Evolutionary conservation across 2,113 vertebrate species (phyloP).

Genomic region (mouse (Mus musculus)): DNA sequence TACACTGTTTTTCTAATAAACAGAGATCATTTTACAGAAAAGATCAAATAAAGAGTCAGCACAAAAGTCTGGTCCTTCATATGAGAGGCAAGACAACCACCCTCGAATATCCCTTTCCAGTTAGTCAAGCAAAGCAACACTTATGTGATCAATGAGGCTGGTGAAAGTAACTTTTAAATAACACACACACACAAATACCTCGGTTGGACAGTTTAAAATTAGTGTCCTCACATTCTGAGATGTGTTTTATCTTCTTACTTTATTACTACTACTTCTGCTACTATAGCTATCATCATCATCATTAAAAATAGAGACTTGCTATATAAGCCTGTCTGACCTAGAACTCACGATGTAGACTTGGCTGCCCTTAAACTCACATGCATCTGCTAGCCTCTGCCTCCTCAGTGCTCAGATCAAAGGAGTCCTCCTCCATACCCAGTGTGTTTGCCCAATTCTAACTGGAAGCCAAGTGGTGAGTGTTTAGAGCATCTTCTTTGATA

Average conservation of each 20-base stretch:
- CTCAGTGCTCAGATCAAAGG: background rate
- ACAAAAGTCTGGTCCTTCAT: background rate
- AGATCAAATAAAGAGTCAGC: background rate
- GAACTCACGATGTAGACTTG: background rate
- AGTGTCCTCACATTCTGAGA: background rate
- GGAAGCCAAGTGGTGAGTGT: background rate
- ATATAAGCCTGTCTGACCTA: background rate
- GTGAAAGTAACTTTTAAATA: background rate
- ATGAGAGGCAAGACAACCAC: background rate
- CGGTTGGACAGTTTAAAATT: background rate
- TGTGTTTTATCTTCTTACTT: background rate
- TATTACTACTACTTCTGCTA: too few relatives aligned
- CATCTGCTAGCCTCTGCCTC: background rate
- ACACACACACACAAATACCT: background rate
- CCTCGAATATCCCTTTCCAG: background rate
- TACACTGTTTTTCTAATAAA: slow-evolving; percentile 18
- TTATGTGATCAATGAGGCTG: background rate
- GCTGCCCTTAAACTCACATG: background rate
- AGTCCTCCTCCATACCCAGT: background rate
- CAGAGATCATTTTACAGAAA: background rate
- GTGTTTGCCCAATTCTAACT: slow-evolving; percentile 8
- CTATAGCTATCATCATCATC: too few relatives aligned
- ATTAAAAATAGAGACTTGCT: background rate
- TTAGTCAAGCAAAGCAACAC: background rate
- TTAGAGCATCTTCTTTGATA: slow-evolving; percentile 26